These are phyloP conservation scores for Pseudochirops cupreus DNA, from an alignment of 2,797 vertebrate species.

Conservation along the genomic window DNA sequence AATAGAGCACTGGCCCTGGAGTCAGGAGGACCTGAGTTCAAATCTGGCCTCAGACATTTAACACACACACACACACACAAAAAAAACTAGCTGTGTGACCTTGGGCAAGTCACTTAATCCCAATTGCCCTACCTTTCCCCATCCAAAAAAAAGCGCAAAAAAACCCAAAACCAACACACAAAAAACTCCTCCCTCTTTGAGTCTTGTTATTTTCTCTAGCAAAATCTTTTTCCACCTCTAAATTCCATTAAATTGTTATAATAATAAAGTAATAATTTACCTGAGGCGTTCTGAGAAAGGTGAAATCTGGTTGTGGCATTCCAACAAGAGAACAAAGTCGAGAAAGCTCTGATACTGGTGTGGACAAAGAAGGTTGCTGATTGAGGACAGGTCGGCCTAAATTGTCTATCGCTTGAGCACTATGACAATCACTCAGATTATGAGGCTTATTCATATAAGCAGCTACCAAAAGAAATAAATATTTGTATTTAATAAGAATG, in stretches of 20 bases:
- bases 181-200: background rate
- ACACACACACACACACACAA: no score
- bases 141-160: no score
- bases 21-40: no score
- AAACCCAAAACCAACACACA: no score
- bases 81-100: no score
- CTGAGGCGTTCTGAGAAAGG: constrained; percentile 93
- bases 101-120: no score
- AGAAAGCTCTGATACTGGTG: constrained; percentile 91
- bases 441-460: constrained; percentile 89
- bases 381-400: constrained; percentile 79
- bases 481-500: background rate
- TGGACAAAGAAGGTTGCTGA: constrained; percentile 83
- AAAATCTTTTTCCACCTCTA: constrained; percentile 10
- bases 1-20: no score
- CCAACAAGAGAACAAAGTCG: constrained; percentile 91
- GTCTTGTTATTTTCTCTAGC: constrained; percentile 12
- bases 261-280: constrained; percentile 81
- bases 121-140: no score
- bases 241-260: background rate
- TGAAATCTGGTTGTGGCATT: constrained; percentile 95
- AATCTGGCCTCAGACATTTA: no score
- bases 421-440: constrained; percentile 78
- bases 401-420: constrained; percentile 77
- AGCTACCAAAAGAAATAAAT: constrained; percentile 82